Conservation (phyloP, 2,113 vertebrate species). For the Nanorana parkeri region DNA sequence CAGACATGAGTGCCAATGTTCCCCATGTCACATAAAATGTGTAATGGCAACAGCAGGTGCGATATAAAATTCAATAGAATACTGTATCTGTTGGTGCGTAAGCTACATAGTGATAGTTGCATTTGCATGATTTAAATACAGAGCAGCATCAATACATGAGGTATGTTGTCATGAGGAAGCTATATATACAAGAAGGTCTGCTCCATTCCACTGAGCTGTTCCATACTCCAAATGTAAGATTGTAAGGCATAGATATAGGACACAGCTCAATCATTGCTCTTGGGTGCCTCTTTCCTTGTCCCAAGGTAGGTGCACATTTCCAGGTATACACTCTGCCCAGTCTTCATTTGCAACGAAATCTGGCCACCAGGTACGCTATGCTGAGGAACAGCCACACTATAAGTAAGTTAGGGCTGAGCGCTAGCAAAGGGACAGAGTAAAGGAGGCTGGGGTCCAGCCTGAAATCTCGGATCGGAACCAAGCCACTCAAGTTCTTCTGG, state of each 20-base stretch:
- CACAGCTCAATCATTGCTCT: constrained; percentile 71
- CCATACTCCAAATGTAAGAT: constrained; percentile 2
- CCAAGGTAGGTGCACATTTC: constrained; percentile 69
- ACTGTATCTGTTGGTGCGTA: constrained; percentile 72
- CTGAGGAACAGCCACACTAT: constrained; percentile 98
- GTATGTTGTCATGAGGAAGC: constrained; percentile 22
- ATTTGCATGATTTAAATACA: constrained; percentile 52
- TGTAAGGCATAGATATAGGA: constrained; percentile 40
- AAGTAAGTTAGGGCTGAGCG: constrained; percentile 97
- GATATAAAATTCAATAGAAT: constrained; percentile 73
- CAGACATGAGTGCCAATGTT: background rate
- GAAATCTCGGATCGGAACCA: constrained; percentile 96
- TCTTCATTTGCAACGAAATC: constrained; percentile 94
- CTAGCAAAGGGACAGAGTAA: constrained; percentile 96
- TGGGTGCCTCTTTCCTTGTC: constrained; percentile 75
- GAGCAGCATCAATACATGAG: constrained; percentile 62
- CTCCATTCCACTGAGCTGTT: background rate
- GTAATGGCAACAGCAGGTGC: constrained; percentile 24
- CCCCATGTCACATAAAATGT: background rate
- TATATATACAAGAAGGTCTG: constrained; percentile 58
- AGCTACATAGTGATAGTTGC: constrained; percentile 71
- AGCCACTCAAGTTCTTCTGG: constrained; percentile 98
- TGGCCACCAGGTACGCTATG: constrained; percentile 91
- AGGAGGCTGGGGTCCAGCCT: constrained; percentile 95
- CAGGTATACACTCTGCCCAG: constrained; percentile 66